Evolutionary conservation across 2,113 vertebrate genomes (phyloP), one percentile per base, ranked within the genome.

Genomic region (Centropus unirufus): DNA sequence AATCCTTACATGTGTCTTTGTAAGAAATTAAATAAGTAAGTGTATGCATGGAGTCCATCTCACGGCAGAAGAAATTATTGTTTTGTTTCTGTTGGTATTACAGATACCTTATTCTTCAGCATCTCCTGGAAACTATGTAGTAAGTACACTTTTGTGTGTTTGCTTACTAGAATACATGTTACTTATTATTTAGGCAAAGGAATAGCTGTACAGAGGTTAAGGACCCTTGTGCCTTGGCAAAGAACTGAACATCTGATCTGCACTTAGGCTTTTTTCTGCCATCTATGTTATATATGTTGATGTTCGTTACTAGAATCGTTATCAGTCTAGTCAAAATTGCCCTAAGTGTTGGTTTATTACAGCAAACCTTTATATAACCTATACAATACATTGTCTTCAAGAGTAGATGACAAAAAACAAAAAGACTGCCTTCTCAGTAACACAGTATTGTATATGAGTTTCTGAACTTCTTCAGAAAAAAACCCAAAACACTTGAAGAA

Each of bases 51-150:
- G 21, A 69, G 36, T 82, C 27, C 32, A 7, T 91, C 18, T 52
- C 55, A 34, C 49, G 30, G 23, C 95, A 96, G 70, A 90, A 92
- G 78, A 83, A 91, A 23, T 92, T 57, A 85, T 39, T 85, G 32
- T 55, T 91, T 87, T 96, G 64, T 95, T 97, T 96, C 90, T 95
- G 36, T 98, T 97, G 93, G 4, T 92, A 40, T 98, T 98, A 17
- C 87, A 99, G 99, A 99, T 99, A 97, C 98, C 99, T 34, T 99
- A 99, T 89, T 99, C 99, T 42, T 99, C 99, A 85, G 98, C 99
- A 6, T 99, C 99, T 95, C 99, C 99, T 92, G 99, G 99, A 96
- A 99, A 99, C 98, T 99, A 99, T 66, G 99, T 99, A 98, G 99
- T 99, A 98, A 97, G 99, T 98, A 96, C 83, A 94, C 89, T 75